Base-by-base conservation (phyloP, 2,113 vertebrate genomes). In the Eurystomus gularis region DNA sequence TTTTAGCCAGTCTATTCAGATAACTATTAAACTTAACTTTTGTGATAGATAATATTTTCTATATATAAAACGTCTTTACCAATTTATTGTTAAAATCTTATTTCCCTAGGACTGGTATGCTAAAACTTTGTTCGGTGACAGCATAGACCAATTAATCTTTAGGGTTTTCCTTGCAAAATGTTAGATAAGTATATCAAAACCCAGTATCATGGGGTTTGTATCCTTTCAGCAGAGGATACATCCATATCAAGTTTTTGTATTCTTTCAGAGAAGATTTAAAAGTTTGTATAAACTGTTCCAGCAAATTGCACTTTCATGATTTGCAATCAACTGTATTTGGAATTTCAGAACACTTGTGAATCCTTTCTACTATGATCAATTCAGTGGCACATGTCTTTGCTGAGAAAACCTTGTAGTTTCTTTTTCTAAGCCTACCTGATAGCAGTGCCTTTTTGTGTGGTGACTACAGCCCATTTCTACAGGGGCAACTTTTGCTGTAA, bases 1-100 rank as follows among this genome's bases (percentile, higher is more conserved):
- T 95, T 97, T 97, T 95, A 97, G 91, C 84, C 70, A 82, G 31
- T 83, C 62, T 86, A 10, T 96, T 94, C 86, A 62, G 81, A 81
- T 88, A 95, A 58, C 37, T 90, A 48, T 10, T 17, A 86, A 90
- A 90, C 62, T 72, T 81, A 75, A 82, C 66, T 79, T 96, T 65
- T 84, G 60, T 88, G 83, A 92, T 85, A 85, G 87, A 82, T 91
- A 15, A 21, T 96, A 81, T 77, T 96, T 97, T 96, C 86, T 93
- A 64, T 42, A 93, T 40, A 77, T 55, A 94, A 95, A 88, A 11
- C 5, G 6, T 86, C n/a, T 60, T 39, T 71, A 60, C 12, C 6
- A 77, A 39, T 76, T 90, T 49, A 46, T 96, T 92, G 78, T 48
- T 88, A 90, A 80, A 91, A 88, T 82, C 9, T 29, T 82, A 46